Evolutionary conservation across 1,140 invertebrate genomes (phyloP), one percentile per base, ranked within the genome.

Genomic region (Bacillus rossius): DNA sequence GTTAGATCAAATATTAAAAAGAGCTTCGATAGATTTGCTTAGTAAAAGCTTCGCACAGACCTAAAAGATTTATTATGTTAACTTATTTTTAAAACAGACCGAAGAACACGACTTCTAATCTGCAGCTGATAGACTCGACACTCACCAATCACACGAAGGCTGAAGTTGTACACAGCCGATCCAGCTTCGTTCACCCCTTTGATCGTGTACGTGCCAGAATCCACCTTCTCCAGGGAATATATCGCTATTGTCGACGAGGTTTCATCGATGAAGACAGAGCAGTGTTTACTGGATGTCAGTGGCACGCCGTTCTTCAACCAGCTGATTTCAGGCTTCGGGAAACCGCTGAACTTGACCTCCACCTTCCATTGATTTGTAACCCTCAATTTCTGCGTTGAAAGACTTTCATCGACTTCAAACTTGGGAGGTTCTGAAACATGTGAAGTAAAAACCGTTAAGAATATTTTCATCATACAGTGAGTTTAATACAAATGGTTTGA

Each of bases 121-220:
- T n/a, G n/a, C n/a, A n/a, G n/a, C n/a, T n/a, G n/a, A n/a, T n/a
- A n/a, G n/a, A n/a, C n/a, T n/a, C n/a, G n/a, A n/a, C 49, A 71
- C 77, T 75, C 75, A 87, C 84, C 90, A 51, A 91, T 85, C n/a
- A 95, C 90, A 73, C 83, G 78, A 8, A 95, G 81, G 37, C 79
- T 80, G 60, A 91, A 75, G 65, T 92, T 87, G 8, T 84, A 75
- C n/a, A 79, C 76, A 17, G 82, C 79, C 13, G 77, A 77, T 8
- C 92, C 92, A 52, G 84, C 82, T 40, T 79, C 75, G 69, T 90
- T 91, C n/a, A 71, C 75, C 14, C 84, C 85, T 61, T 77, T 81
- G 2, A 87, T 72, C 16, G 79, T 82, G 64, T 88, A 91, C 40
- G 78, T 82, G 8, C 80, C 85, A 2, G 80, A 78, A 65, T 89